These are phyloP conservation scores for Hyles euphorbiae DNA, from an alignment of 1,140 invertebrate species.

Conservation along the genomic window DNA sequence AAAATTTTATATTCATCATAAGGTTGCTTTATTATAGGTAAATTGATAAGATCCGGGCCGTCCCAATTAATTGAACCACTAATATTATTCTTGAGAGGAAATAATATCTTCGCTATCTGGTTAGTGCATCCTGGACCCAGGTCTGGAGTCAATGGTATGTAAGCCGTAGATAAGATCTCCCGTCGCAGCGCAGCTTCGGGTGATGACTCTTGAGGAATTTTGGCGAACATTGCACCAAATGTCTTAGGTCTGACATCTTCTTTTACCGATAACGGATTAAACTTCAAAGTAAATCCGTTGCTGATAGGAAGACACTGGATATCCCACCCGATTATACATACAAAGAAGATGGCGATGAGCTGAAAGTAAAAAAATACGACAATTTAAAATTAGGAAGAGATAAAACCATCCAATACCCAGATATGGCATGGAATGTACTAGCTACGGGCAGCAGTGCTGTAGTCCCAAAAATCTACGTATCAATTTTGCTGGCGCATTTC, in stretches of 20 bases:
- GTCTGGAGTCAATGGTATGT: constrained; percentile 22
- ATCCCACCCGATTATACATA: constrained; percentile 7
- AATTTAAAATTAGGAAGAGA: too few species aligned
- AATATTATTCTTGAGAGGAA: constrained; percentile 15
- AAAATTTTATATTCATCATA: constrained; percentile 47
- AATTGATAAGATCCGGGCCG: constrained; percentile 30
- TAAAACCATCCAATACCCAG: too few species aligned
- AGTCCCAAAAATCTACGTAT: too few species aligned
- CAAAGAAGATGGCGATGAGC: constrained; percentile 12
- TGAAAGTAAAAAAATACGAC: constrained; percentile 10
- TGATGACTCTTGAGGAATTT: constrained; percentile 38
- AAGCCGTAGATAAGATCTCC: constrained; percentile 22
- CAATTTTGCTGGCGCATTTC: too few species aligned
- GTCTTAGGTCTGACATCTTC: constrained; percentile 33
- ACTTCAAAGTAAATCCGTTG: constrained; percentile 46
- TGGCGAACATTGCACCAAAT: constrained; percentile 37
- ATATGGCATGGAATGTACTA: too few species aligned
- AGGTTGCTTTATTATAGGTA: constrained; percentile 40
- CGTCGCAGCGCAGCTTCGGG: background rate
- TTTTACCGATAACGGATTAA: constrained; percentile 33
- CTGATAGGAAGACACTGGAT: constrained; percentile 36
- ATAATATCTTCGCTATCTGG: constrained; percentile 40
- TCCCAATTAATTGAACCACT: constrained; percentile 2
- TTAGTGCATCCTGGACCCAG: constrained; percentile 37
- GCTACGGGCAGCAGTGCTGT: too few species aligned